A percentile compares a stretch with the other conserved stretches of the same genome.
These are phyloP conservation scores for Melanotaenia nigrans DNA, from an alignment of 2,797 vertebrate species.

Conservation along the genomic window DNA sequence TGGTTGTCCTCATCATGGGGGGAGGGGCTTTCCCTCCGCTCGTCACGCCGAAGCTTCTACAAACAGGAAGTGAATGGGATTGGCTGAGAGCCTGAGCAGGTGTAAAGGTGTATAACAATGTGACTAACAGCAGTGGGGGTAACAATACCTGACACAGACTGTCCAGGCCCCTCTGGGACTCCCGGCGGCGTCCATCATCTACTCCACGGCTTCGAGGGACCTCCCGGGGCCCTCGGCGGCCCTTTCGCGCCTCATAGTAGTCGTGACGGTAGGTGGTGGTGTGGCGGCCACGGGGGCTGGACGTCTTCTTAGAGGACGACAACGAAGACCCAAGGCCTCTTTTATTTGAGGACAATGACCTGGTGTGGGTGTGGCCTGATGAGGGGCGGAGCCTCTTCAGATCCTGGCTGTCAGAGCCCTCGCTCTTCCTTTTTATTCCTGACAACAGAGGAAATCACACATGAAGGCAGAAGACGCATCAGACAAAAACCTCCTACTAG, in stretches of 20 bases:
- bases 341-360: slow-evolving; percentile 81
- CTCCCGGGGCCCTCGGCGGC: slow-evolving; percentile 86
- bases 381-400: slow-evolving; percentile 90
- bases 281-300: slow-evolving; percentile 82
- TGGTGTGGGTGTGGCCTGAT: slow-evolving; percentile 83
- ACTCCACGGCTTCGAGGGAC: slow-evolving; percentile 37
- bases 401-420: slow-evolving; percentile 87
- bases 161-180: slow-evolving; percentile 57
- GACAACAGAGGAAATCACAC: not conserved
- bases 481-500: no score
- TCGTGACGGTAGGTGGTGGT: slow-evolving; percentile 88
- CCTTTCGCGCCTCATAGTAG: slow-evolving; percentile 90
- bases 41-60: slow-evolving; percentile 78
- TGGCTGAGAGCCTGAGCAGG: not conserved
- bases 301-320: slow-evolving; percentile 86
- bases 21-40: slow-evolving; percentile 82
- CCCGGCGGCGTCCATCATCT: slow-evolving; percentile 42
- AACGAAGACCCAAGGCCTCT: slow-evolving; percentile 70
- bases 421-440: slow-evolving; percentile 95
- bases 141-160: slow-evolving; percentile 52
- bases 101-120: no score
- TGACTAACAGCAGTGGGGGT: no score
- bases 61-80: not conserved
- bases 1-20: slow-evolving; percentile 87
- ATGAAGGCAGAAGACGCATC: no score